These are phyloP conservation scores for Talpa occidentalis DNA, from an alignment of 2,113 vertebrate species.

Conservation along the genomic window DNA sequence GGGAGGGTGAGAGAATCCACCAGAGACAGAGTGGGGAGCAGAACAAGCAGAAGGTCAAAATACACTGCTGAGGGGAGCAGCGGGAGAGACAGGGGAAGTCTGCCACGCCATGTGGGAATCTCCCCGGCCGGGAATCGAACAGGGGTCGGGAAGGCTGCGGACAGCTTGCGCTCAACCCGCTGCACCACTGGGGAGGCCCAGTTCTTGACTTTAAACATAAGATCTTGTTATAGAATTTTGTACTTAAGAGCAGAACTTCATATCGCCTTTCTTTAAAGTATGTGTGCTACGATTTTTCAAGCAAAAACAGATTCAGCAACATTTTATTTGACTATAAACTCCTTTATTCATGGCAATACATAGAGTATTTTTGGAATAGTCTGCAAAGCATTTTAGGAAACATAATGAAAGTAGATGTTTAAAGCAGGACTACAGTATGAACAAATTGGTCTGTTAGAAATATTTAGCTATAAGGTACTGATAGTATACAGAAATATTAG, in stretches of 20 bases:
- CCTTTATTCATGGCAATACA: not conserved
- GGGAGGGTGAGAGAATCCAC: no score
- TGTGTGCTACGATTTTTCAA: not conserved
- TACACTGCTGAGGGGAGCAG: no score
- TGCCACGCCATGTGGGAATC: no score
- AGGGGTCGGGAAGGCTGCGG: no score
- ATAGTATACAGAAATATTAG: not conserved
- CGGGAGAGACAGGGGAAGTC: no score
- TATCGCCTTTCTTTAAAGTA: not conserved
- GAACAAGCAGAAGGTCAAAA: no score
- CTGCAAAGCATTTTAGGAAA: constrained; percentile 33
- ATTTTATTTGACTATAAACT: not conserved
- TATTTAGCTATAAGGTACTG: not conserved
- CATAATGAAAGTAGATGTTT: not conserved
- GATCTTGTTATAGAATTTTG: not conserved
- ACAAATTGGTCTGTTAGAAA: not conserved
- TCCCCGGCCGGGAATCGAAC: no score
- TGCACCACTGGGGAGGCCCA: no score
- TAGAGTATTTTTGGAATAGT: not conserved
- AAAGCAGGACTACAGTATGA: not conserved
- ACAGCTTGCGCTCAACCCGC: no score
- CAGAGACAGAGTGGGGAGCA: no score
- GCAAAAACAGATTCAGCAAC: not conserved
- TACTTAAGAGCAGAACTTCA: not conserved
- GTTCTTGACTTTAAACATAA: not conserved